phyloP scores from a whole-genome alignment of 2,113 vertebrate genomes.

The Pica pica region DNA sequence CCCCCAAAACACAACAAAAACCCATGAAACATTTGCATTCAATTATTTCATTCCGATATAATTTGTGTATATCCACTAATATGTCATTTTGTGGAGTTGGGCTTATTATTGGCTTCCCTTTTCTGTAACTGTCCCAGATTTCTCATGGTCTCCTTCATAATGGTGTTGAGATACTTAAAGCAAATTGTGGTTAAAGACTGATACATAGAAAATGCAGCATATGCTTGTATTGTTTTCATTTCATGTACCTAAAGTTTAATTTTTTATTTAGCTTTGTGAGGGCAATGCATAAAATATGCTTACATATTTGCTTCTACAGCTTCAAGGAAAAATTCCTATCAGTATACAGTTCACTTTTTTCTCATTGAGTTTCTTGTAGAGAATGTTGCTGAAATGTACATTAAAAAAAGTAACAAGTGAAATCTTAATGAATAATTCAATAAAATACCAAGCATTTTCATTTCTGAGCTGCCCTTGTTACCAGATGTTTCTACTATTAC shows the following conservation, averaged over 20 bases:
- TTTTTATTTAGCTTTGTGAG: background rate
- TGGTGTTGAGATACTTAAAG: background rate
- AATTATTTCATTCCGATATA: background rate
- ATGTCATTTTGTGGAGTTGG: background rate
- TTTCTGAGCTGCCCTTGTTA: background rate
- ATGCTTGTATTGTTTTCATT: background rate
- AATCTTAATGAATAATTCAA: constrained; percentile 14
- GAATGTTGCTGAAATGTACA: background rate
- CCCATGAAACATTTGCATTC: background rate
- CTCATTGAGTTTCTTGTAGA: background rate
- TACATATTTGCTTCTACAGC: rapidly evolving
- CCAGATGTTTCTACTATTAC: background rate
- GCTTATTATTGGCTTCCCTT: background rate
- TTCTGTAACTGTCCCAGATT: background rate
- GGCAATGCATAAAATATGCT: rapidly evolving
- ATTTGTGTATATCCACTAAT: background rate
- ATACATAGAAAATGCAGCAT: background rate
- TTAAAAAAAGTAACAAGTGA: background rate
- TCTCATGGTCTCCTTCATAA: background rate
- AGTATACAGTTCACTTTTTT: background rate
- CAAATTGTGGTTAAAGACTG: background rate
- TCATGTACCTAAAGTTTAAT: background rate
- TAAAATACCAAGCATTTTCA: constrained; percentile 3
- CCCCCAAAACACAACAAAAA: background rate
- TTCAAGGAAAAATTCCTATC: background rate